Conservation (phyloP, 35 echinoderm and acorn worm genomes). For the Patiria miniata region DNA sequence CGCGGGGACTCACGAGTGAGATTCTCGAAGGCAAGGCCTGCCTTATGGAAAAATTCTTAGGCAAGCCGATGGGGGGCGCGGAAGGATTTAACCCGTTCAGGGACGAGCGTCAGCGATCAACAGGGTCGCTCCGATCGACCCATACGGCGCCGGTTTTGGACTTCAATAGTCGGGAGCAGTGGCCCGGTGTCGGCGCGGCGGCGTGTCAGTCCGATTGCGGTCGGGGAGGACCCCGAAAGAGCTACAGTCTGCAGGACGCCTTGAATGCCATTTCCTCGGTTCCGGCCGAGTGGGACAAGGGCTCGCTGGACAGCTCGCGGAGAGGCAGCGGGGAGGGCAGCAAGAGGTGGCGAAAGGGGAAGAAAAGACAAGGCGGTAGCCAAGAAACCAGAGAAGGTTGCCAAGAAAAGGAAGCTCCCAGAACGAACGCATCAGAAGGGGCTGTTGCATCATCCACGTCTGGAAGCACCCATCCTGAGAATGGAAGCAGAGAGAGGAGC, state of each 20-base stretch:
- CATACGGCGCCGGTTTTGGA: not conserved
- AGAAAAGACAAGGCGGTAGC: not conserved
- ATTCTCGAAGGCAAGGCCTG: conserved; percentile 7
- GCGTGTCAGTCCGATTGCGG: not conserved
- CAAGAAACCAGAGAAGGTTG: too few species aligned
- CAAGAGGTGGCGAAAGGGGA: not conserved
- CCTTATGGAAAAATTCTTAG: conserved; percentile 3
- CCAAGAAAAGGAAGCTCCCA: too few species aligned
- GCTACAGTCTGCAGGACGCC: not conserved
- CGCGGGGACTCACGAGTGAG: not conserved
- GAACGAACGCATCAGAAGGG: too few species aligned
- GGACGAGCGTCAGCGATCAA: not conserved
- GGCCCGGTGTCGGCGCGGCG: not conserved
- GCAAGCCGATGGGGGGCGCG: not conserved
- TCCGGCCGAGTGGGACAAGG: not conserved
- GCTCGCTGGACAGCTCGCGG: not conserved
- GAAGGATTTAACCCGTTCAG: not conserved
- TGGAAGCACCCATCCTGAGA: too few species aligned
- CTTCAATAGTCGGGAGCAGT: not conserved
- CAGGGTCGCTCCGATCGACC: not conserved
- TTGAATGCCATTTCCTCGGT: not conserved
- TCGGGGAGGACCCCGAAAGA: not conserved
- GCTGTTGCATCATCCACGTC: too few species aligned
- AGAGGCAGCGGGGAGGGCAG: not conserved
- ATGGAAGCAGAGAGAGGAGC: too few species aligned